Conservation (phyloP, 2,888 invertebrate species). For the Nomada goodeniana region DNA sequence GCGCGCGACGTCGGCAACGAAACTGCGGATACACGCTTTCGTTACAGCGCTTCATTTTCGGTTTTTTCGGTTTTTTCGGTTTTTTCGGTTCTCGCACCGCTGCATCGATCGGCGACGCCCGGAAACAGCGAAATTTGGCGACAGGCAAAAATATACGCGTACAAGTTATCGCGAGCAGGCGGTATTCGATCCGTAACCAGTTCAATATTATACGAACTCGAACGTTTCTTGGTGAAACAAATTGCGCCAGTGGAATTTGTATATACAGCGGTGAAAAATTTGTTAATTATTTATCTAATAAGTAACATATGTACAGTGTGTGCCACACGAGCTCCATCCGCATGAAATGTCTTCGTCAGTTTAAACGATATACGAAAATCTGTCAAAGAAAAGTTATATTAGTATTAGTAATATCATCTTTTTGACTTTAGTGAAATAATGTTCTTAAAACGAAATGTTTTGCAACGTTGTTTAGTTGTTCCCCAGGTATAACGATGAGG, state of each 20-base stretch:
- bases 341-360: no score
- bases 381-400: no score
- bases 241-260: neutral
- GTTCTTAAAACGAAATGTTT: no score
- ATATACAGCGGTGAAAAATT: no score
- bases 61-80: neutral
- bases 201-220: neutral
- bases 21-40: constrained; percentile 24
- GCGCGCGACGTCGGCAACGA: constrained; percentile 6
- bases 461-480: no score
- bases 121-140: constrained; percentile 13
- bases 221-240: neutral
- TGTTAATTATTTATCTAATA: no score
- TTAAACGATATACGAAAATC: no score
- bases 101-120: constrained; percentile 27
- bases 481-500: no score
- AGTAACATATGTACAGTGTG: no score
- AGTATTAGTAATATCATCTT: no score
- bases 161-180: constrained; percentile 4
- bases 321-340: no score
- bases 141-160: constrained; percentile 10
- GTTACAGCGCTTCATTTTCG: constrained; percentile 3
- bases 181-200: neutral
- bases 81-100: neutral
- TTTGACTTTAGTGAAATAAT: no score